Evolutionary conservation across 2,888 invertebrate genomes (phyloP).

Genomic region (Tricholauxania praeusta): DNA sequence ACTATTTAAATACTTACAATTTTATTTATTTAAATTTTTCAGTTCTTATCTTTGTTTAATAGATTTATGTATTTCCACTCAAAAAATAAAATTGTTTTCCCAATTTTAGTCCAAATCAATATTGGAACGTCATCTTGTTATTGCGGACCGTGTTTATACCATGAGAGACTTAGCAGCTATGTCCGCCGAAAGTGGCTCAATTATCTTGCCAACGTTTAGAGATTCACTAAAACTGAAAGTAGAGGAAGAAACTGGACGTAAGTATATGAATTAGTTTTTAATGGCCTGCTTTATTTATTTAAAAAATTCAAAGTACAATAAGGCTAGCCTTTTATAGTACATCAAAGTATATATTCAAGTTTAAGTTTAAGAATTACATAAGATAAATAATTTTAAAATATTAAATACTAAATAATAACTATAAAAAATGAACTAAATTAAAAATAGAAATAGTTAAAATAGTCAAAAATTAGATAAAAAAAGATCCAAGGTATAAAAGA

Average conservation of each 20-base stretch:
- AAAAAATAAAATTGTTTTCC: neutral
- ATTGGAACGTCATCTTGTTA: constrained; percentile 88
- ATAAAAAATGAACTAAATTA: too few relatives aligned
- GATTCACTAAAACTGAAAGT: constrained; percentile 80
- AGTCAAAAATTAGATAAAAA: too few relatives aligned
- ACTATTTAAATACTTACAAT: too few relatives aligned
- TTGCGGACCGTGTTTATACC: constrained; percentile 81
- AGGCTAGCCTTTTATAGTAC: too few relatives aligned
- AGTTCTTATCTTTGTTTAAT: constrained; percentile 14
- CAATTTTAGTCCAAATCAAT: constrained; percentile 80
- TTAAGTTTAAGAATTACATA: too few relatives aligned
- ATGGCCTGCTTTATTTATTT: too few relatives aligned
- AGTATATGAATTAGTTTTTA: constrained; percentile 62
- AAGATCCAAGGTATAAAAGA: too few relatives aligned
- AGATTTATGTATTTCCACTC: neutral
- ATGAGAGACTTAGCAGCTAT: constrained; percentile 79
- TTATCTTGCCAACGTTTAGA: constrained; percentile 78
- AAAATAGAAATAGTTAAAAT: too few relatives aligned
- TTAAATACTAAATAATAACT: too few relatives aligned
- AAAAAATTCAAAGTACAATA: too few relatives aligned
- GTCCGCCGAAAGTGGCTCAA: constrained; percentile 61
- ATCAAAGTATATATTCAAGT: too few relatives aligned
- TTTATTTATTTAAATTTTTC: neutral
- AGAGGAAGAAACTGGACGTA: constrained; percentile 82
- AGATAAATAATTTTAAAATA: too few relatives aligned